Percentiles rank a stretch among this genome's conserved stretches.
Conservation (phyloP, 2,888 invertebrate genomes). For the Ochropleura leucogaster region DNA sequence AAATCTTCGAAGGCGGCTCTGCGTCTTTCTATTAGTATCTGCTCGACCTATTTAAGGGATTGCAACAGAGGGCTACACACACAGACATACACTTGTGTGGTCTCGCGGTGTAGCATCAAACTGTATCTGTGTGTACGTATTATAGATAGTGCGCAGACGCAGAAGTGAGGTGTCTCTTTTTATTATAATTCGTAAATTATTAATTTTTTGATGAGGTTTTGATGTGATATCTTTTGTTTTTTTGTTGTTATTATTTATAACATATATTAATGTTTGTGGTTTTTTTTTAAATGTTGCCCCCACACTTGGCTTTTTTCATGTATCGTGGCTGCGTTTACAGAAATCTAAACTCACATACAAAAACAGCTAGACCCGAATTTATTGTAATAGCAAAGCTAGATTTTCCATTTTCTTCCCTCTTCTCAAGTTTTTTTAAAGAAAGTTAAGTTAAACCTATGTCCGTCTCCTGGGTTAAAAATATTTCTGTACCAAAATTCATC, state of each 20-base stretch:
- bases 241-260: not conserved
- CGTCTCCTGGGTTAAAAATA: no score
- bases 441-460: no score
- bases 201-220: conserved; percentile 40
- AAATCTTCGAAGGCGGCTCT: conserved; percentile 76
- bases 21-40: conserved; percentile 88
- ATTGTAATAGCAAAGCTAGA: no score
- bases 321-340: no score
- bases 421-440: no score
- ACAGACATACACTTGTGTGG: conserved; percentile 62
- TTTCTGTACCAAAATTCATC: no score
- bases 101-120: conserved; percentile 42
- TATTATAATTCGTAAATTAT: conserved; percentile 55
- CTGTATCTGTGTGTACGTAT: conserved; percentile 54
- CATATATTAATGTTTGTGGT: not conserved
- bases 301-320: no score
- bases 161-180: conserved; percentile 55
- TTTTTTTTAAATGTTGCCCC: no score
- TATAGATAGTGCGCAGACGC: conserved; percentile 66
- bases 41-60: conserved; percentile 89
- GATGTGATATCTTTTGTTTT: conserved; percentile 8
- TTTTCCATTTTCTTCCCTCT: no score
- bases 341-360: no score
- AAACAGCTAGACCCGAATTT: no score
- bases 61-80: conserved; percentile 86